Evolutionary conservation across 2,113 vertebrate species (phyloP), one percentile per base, ranked within the genome.

Genomic region (Pipa parva): DNA sequence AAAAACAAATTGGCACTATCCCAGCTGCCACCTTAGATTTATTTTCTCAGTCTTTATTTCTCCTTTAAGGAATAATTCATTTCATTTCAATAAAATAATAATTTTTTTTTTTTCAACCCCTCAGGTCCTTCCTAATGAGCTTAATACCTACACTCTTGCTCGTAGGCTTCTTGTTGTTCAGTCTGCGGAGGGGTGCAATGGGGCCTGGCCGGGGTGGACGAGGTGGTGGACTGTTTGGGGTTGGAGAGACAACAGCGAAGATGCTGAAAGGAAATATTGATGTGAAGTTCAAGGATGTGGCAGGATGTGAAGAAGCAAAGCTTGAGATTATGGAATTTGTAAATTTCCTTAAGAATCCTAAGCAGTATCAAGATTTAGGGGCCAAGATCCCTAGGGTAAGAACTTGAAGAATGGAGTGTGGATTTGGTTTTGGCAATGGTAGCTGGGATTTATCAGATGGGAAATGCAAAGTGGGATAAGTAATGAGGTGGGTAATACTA

Each of bases 271-370:
- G 77, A 63, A 77, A 65, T 17, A 74, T 80, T 0, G 65, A 76
- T 0, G 65, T 85, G 22, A 72, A 75, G 37, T 86, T 85, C 63
- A 79, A 77, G 17, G 86, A 84, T 3, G 83, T 84, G 24, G 86
- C 81, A 2, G 84, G 86, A 33, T 88, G 85, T 1, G 83, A 88
- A 72, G 86, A 88, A 46, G 85, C 85, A 51, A 88, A 82, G 49
- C 33, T 86, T 70, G 87, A 89, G 74, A 84, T 85, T 24, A 74
- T 83, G 72, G 85, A 86, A 63, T 86, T 87, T 45, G 87, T 88
- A 25, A 85, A 85, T 73, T 85, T 87, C 70, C 70, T 88, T 24
- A 88, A 85, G 72, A 87, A 85, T 59, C 87, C 83, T 17, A 81
- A 81, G 66, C 82, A 88, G 10, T 87, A 84, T 68, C 78, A 78